A percentile compares a stretch with the other conserved stretches of the same genome.
These are phyloP conservation scores for Erpetoichthys calabaricus DNA, from an alignment of 2,797 vertebrate genomes.

Conservation along the genomic window DNA sequence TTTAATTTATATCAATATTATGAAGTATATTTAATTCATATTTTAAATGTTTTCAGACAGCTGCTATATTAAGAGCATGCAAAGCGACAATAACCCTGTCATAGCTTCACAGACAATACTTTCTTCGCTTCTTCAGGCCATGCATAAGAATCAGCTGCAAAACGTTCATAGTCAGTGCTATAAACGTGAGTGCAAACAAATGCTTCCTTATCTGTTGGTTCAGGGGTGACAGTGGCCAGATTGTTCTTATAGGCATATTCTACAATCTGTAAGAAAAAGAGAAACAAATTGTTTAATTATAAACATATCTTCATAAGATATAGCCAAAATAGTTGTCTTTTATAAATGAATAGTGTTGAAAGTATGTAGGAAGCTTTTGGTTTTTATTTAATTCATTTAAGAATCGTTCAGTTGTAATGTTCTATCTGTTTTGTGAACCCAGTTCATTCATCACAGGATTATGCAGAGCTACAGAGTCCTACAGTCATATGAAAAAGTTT, in stretches of 20 bases:
- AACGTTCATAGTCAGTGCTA: slow-evolving; percentile 68
- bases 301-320: neutral
- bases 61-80: slow-evolving; percentile 11
- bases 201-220: slow-evolving; percentile 72
- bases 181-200: slow-evolving; percentile 66
- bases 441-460: too few relatives aligned
- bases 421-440: too few relatives aligned
- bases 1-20: too few relatives aligned
- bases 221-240: slow-evolving; percentile 64
- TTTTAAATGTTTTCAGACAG: slow-evolving; percentile 15
- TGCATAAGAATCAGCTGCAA: slow-evolving; percentile 63
- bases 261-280: slow-evolving; percentile 54
- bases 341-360: neutral
- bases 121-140: slow-evolving; percentile 73
- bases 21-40: slow-evolving; percentile 12
- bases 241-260: slow-evolving; percentile 72
- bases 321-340: neutral
- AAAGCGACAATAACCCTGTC: slow-evolving; percentile 14
- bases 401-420: too few relatives aligned
- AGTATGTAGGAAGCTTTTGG: neutral
- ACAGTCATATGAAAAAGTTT: too few relatives aligned
- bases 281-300: neutral
- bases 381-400: too few relatives aligned
- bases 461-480: too few relatives aligned
- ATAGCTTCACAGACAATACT: slow-evolving; percentile 52